Conservation (phyloP, 1,140 invertebrate species). For the Chironomus tepperi region DNA sequence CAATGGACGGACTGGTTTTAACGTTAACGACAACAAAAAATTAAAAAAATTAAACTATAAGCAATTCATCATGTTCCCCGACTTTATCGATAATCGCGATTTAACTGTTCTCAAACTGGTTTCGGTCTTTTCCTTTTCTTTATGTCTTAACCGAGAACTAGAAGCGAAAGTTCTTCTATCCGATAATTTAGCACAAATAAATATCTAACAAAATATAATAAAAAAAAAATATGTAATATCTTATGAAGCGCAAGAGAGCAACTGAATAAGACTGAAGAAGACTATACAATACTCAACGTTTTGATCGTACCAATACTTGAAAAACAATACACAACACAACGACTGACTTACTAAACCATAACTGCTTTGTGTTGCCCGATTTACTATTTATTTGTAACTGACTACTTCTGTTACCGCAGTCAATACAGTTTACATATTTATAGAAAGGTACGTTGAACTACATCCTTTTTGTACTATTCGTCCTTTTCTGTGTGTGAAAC, state of each 20-base stretch:
- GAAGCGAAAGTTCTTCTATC: too few relatives aligned
- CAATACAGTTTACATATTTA: too few relatives aligned
- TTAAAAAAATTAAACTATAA: not conserved
- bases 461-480: too few relatives aligned
- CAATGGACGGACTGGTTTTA: not conserved
- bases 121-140: not conserved
- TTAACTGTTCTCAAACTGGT: constrained; percentile 17
- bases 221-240: not conserved
- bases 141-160: not conserved
- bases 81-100: constrained; percentile 10
- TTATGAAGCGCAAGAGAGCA: constrained; percentile 5
- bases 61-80: not conserved
- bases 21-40: constrained; percentile 1
- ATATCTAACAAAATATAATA: too few relatives aligned
- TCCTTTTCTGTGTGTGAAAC: too few relatives aligned
- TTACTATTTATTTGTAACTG: too few relatives aligned
- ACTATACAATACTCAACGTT: not conserved
- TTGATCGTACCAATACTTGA: not conserved
- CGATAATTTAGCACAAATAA: too few relatives aligned
- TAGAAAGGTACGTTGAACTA: too few relatives aligned
- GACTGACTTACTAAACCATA: not conserved
- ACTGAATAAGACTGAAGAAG: not conserved
- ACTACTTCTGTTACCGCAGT: too few relatives aligned
- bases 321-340: not conserved
- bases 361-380: not conserved